Conservation (phyloP, 2,797 vertebrate species). For the Myripristis murdjan region DNA sequence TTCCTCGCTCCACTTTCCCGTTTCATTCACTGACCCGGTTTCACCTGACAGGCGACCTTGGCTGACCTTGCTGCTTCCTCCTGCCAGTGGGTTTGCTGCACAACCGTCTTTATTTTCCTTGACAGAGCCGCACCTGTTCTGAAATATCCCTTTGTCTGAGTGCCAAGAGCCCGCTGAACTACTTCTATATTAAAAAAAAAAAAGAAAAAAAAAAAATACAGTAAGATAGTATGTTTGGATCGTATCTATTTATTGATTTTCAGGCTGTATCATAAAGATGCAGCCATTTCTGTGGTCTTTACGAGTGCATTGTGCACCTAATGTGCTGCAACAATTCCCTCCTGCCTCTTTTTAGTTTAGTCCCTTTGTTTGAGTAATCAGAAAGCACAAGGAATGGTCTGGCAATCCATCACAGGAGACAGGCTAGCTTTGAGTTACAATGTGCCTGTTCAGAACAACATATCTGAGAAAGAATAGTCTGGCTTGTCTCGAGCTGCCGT, state of each 20-base stretch:
- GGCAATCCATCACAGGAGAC: not conserved
- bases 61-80: conserved; percentile 23
- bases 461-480: not conserved
- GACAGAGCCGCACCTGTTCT: conserved; percentile 25
- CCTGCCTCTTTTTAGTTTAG: not conserved
- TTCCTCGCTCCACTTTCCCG: conserved; percentile 7
- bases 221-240: no score
- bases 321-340: not conserved
- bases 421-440: not conserved
- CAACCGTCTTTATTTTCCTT: conserved; percentile 38
- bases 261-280: no score
- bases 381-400: not conserved
- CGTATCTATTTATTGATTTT: no score
- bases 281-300: not conserved
- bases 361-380: not conserved
- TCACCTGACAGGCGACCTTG: conserved; percentile 23
- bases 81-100: conserved; percentile 42
- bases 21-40: conserved; percentile 42
- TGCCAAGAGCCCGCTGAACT: conserved; percentile 3
- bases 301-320: not conserved
- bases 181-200: no score
- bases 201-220: no score
- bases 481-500: no score
- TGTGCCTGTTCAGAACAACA: not conserved
- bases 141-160: not conserved